These are phyloP conservation scores for Lichenostomus cassidix DNA, from an alignment of 2,113 vertebrate species.

Conservation along the genomic window DNA sequence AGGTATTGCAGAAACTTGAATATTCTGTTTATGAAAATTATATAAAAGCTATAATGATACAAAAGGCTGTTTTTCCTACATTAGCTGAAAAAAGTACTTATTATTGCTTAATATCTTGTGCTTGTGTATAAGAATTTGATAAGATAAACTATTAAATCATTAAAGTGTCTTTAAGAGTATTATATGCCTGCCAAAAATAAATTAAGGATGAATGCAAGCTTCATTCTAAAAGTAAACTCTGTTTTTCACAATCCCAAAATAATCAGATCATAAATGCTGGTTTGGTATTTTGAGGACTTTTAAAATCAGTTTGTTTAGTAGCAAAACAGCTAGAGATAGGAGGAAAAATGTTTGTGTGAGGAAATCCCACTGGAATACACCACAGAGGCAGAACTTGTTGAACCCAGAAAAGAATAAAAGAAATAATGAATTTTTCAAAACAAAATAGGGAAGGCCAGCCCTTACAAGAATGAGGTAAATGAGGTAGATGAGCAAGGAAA, in stretches of 20 bases:
- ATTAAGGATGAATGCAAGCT: neutral
- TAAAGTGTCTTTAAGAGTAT: neutral
- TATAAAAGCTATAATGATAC: neutral
- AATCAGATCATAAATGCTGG: neutral
- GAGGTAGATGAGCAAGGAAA: neutral
- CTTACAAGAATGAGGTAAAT: neutral
- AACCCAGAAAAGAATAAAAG: neutral
- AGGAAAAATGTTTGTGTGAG: neutral
- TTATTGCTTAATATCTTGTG: neutral
- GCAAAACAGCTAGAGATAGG: neutral
- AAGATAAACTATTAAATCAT: neutral
- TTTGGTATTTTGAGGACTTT: neutral
- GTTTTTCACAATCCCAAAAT: neutral
- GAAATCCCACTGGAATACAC: neutral
- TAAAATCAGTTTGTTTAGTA: neutral
- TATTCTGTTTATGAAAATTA: neutral
- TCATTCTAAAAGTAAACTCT: neutral
- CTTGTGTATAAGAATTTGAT: neutral
- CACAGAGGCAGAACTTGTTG: neutral
- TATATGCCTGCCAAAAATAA: neutral
- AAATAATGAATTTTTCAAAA: neutral
- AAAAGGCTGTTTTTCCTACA: neutral
- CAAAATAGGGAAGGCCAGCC: neutral
- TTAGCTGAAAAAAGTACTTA: neutral
- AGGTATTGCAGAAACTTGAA: neutral